phyloP scores from a whole-genome alignment of 2,888 invertebrate species.

The Nemotelus nigrinus region DNA sequence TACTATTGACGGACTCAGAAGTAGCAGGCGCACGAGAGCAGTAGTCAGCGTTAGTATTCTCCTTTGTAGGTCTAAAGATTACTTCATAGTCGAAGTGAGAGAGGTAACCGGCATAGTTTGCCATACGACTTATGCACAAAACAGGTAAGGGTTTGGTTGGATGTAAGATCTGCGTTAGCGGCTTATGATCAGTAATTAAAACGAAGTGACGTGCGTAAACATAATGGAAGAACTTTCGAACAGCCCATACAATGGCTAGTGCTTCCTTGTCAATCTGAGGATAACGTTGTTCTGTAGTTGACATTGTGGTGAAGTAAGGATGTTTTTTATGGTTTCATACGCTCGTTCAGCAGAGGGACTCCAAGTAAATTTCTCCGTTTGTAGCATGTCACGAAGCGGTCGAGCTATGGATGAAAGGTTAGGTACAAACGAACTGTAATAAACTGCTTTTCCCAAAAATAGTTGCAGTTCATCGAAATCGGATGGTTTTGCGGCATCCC shows the following conservation, averaged over 20 bases:
- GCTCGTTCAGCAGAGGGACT: not conserved
- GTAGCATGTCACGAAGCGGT: constrained; percentile 26
- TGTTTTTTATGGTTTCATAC: constrained; percentile 7
- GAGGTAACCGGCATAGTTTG: constrained; percentile 14
- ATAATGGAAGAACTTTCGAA: constrained; percentile 45
- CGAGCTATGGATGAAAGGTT: not conserved
- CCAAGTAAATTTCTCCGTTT: not conserved
- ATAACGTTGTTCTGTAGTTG: constrained; percentile 36
- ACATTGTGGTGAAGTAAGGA: constrained; percentile 41
- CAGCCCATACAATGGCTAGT: constrained; percentile 47
- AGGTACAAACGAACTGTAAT: constrained; percentile 20
- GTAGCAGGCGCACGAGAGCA: not conserved
- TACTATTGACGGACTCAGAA: not conserved
- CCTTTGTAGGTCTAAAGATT: not conserved
- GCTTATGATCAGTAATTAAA: constrained; percentile 46
- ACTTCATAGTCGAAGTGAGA: constrained; percentile 30
- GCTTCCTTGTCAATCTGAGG: constrained; percentile 49
- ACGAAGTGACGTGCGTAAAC: constrained; percentile 43
- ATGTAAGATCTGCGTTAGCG: constrained; percentile 22
- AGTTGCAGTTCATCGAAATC: constrained; percentile 23
- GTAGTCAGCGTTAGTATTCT: constrained; percentile 29
- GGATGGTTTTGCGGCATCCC: constrained; percentile 37
- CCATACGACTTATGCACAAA: constrained; percentile 25
- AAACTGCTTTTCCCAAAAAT: constrained; percentile 27
- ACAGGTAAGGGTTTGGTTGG: constrained; percentile 42